phyloP scores from a whole-genome alignment of 2,888 invertebrate genomes.

The Aproaerema taeniolella region DNA sequence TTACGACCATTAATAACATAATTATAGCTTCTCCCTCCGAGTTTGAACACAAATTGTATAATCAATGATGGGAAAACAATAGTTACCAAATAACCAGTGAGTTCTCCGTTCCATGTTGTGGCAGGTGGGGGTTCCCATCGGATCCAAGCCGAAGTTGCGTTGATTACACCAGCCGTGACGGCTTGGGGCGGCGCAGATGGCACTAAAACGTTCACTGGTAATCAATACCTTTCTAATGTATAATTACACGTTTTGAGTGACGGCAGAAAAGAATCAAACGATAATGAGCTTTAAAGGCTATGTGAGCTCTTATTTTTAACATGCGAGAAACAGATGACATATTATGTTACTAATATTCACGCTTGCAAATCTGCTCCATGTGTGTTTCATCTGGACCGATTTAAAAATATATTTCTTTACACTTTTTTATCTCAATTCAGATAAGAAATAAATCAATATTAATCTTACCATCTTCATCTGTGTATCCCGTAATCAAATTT shows the following conservation, averaged over 20 bases:
- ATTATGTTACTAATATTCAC: too few species aligned
- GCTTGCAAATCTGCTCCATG: too few species aligned
- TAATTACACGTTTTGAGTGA: not conserved
- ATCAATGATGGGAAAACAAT: too few species aligned
- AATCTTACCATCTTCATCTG: conserved; percentile 86
- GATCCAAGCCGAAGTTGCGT: conserved; percentile 88
- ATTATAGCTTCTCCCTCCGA: too few species aligned
- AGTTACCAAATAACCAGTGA: conserved; percentile 92
- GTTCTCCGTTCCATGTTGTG: conserved; percentile 85
- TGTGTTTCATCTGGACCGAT: too few species aligned
- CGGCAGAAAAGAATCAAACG: not conserved
- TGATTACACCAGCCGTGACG: conserved; percentile 88
- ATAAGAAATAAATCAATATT: not conserved
- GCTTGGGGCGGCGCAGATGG: conserved; percentile 88
- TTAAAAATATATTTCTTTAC: too few species aligned
- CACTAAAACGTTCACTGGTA: conserved; percentile 72
- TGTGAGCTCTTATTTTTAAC: too few species aligned
- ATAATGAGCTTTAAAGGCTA: not conserved
- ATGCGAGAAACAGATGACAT: too few species aligned
- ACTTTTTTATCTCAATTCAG: too few species aligned
- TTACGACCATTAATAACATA: too few species aligned
- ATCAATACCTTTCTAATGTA: conserved; percentile 12
- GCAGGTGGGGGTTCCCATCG: conserved; percentile 89
- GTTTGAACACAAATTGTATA: too few species aligned
- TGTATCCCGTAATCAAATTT: conserved; percentile 90